Evolutionary conservation across 2,797 vertebrate species (phyloP).

Genomic region (Parambassis ranga): DNA sequence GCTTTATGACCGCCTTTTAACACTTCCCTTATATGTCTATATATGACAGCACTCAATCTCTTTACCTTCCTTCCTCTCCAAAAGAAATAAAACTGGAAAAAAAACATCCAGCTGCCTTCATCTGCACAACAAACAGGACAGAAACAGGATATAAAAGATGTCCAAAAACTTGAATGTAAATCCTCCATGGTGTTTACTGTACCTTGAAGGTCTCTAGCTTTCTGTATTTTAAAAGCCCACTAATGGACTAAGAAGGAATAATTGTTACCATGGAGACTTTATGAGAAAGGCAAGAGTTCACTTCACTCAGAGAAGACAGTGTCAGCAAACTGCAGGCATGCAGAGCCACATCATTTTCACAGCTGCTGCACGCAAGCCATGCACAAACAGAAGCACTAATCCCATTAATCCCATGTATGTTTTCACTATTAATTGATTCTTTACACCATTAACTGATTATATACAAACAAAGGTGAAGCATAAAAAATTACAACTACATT

Average conservation of each 20-base stretch:
- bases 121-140: slow-evolving; percentile 5
- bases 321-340: slow-evolving; percentile 11
- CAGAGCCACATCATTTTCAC: slow-evolving; percentile 13
- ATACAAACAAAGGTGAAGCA: background rate
- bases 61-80: slow-evolving; percentile 23
- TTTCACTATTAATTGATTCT: background rate
- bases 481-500: too few species aligned
- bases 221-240: slow-evolving; percentile 45
- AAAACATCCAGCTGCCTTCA: slow-evolving; percentile 22
- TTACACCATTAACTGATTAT: too few species aligned
- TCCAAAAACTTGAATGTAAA: slow-evolving; percentile 22
- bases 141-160: slow-evolving; percentile 16
- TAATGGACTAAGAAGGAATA: slow-evolving; percentile 39
- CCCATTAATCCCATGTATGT: too few species aligned
- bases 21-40: background rate
- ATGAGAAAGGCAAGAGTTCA: slow-evolving; percentile 32
- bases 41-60: background rate
- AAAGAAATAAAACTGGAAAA: background rate
- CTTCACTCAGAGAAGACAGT: slow-evolving; percentile 8
- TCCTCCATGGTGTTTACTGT: slow-evolving; percentile 32
- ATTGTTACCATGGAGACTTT: slow-evolving; percentile 51
- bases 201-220: slow-evolving; percentile 33
- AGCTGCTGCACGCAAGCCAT: background rate
- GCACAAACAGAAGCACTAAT: background rate
- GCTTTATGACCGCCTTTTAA: background rate